Evolutionary conservation across 2,888 invertebrate genomes (phyloP), one percentile per base, ranked within the genome.

Genomic region (Troides oblongomaculatus): DNA sequence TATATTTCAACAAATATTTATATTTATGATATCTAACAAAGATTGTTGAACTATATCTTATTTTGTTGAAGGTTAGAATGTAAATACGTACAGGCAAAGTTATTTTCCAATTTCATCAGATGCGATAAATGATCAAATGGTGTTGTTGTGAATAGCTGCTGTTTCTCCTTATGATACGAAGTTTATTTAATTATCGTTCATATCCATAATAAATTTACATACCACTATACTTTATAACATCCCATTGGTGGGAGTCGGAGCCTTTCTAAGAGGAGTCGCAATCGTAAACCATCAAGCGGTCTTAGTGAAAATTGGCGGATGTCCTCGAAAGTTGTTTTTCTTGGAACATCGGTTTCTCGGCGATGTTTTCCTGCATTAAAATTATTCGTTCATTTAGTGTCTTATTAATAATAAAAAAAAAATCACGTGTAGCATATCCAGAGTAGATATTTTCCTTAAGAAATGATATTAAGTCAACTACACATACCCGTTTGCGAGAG

Each of bases 91-190:
- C 50, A 46, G 43, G 69, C 64, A 64, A 69, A 18, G 43, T 64
- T 69, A 69, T 69, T 69, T 65, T 62, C 46, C 14, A 57, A 62
- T 69, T 65, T 69, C 69, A 69, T 69, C 69, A 62, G 30, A 10
- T 56, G 43, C 10, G 17, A 1, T 59, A 46, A 10, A 46, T 59
- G 18, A 2, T 59, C 50, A 14, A 50, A 50, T 50, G 50, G 14
- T 50, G 50, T 17, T 50, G 14, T 50, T 14, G 18, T 14, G 2
- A 50, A 50, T 50, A 17, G 14, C 50, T 50, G 14, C 50, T 17
- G 17, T 46, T 14, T 46, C 46, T 14, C 46, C 12, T 14, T 46
- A 46, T 46, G 46, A 46, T 30, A 30, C 5, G 30, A 30, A 30
- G 10, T 6, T 39, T 10, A 50, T 17, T 14, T 50, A 14, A 50